Percentiles rank a stretch among this genome's conserved stretches.
phyloP scores from a whole-genome alignment of 2,888 invertebrate species.

The Drosophila recens region DNA sequence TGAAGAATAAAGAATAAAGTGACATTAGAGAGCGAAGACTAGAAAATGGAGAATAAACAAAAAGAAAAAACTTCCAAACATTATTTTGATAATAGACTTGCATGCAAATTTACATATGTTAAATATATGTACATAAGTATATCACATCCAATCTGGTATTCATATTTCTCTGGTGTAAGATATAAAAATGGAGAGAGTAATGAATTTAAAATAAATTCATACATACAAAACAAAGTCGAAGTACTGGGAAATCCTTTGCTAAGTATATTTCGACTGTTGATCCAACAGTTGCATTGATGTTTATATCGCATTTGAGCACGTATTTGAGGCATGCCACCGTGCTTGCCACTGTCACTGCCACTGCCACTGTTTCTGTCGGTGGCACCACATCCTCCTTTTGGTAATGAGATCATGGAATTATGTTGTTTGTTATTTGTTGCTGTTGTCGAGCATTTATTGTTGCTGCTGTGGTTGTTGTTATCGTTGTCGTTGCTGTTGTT shows the following conservation, averaged over 20 bases:
- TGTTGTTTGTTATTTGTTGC: conserved; percentile 50
- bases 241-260: background rate
- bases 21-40: too few species aligned
- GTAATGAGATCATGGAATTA: conserved; percentile 74
- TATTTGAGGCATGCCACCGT: conserved; percentile 19
- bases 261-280: background rate
- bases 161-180: too few species aligned
- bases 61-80: too few species aligned
- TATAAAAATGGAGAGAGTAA: too few species aligned
- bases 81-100: too few species aligned
- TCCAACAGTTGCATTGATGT: background rate
- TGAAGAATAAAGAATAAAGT: background rate
- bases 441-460: conserved; percentile 28
- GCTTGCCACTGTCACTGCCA: conserved; percentile 5
- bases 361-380: conserved; percentile 1
- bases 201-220: too few species aligned
- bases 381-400: conserved; percentile 7
- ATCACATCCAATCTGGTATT: too few species aligned
- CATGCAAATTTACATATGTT: too few species aligned
- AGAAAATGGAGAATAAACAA: too few species aligned
- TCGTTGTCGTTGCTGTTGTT: conserved; percentile 22
- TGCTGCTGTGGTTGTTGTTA: conserved; percentile 16
- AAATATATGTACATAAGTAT: too few species aligned
- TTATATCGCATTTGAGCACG: background rate
- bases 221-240: too few species aligned